Evolutionary conservation across 2,113 vertebrate species (phyloP).

Genomic region (Chitala chitala): DNA sequence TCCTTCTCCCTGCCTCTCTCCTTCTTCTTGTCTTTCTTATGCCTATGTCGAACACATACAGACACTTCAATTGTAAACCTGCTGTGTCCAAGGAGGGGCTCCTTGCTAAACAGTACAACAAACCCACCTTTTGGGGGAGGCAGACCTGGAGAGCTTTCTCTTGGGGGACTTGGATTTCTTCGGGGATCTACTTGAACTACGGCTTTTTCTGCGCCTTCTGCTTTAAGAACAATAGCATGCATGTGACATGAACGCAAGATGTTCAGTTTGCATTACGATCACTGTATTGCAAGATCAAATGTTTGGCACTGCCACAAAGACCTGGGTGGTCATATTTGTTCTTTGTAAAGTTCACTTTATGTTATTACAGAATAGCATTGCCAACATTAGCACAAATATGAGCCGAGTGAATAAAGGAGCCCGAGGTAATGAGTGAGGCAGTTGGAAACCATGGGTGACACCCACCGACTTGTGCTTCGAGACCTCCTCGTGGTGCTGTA

Average conservation of each 20-base stretch:
- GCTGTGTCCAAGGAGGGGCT: too few relatives aligned
- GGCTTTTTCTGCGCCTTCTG: constrained; percentile 74
- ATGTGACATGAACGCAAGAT: too few relatives aligned
- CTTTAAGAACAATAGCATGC: not conserved
- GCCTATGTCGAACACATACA: constrained; percentile 56
- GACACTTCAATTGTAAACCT: too few relatives aligned
- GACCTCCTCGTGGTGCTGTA: constrained; percentile 92
- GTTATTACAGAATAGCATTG: too few relatives aligned
- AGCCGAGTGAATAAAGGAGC: too few relatives aligned
- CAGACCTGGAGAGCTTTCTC: constrained; percentile 77
- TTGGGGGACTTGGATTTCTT: constrained; percentile 84
- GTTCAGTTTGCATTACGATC: too few relatives aligned
- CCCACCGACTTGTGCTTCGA: constrained; percentile 83
- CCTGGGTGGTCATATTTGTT: not conserved
- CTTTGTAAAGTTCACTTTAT: too few relatives aligned
- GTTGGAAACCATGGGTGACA: not conserved
- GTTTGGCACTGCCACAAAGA: too few relatives aligned
- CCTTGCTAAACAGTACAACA: too few relatives aligned
- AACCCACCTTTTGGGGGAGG: constrained; percentile 80
- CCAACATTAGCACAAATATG: too few relatives aligned
- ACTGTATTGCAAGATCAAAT: too few relatives aligned
- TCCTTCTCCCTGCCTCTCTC: constrained; percentile 89
- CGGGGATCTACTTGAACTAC: constrained; percentile 75
- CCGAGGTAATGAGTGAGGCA: too few relatives aligned
- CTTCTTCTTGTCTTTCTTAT: constrained; percentile 98